phyloP scores from a whole-genome alignment of 1,140 invertebrate genomes.

The Idris sp. region DNA sequence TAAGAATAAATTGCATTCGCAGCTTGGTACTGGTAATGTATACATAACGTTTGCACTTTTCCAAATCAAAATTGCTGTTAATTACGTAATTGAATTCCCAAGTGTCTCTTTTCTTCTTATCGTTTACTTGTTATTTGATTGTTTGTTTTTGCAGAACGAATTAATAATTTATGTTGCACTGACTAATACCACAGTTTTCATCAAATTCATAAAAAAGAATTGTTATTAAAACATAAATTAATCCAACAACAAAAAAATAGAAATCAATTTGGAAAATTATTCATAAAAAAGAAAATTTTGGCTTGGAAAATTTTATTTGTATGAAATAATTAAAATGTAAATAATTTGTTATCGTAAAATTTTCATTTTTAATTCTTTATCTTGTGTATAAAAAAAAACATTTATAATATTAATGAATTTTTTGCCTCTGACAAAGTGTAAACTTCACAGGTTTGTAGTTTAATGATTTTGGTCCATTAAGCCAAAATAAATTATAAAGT shows the following conservation, averaged over 20 bases:
- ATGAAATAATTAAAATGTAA: too few species aligned
- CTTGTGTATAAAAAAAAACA: too few species aligned
- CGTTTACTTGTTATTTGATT: neutral
- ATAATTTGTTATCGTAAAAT: too few species aligned
- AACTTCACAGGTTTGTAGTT: too few species aligned
- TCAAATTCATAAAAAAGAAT: constrained; percentile 9
- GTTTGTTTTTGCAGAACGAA: constrained; percentile 25
- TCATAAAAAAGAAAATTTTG: too few species aligned
- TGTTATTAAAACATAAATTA: constrained; percentile 26
- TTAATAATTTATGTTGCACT: constrained; percentile 10
- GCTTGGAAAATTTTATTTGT: too few species aligned
- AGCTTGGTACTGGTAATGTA: constrained; percentile 3
- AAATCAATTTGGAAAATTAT: too few species aligned
- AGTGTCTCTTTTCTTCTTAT: constrained; percentile 28
- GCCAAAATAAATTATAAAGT: constrained; percentile 22
- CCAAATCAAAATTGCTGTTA: constrained; percentile 50
- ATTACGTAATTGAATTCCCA: constrained; percentile 49
- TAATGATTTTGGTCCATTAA: constrained; percentile 18
- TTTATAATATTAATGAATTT: too few species aligned
- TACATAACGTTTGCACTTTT: constrained; percentile 21
- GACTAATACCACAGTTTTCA: constrained; percentile 19
- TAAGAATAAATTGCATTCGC: constrained; percentile 38
- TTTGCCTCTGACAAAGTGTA: too few species aligned
- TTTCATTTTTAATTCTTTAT: too few species aligned
- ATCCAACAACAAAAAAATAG: constrained; percentile 10